Evolutionary conservation across 2,113 vertebrate genomes (phyloP), one percentile per base, ranked within the genome.

Genomic region (Periophthalmodon schlosseri): DNA sequence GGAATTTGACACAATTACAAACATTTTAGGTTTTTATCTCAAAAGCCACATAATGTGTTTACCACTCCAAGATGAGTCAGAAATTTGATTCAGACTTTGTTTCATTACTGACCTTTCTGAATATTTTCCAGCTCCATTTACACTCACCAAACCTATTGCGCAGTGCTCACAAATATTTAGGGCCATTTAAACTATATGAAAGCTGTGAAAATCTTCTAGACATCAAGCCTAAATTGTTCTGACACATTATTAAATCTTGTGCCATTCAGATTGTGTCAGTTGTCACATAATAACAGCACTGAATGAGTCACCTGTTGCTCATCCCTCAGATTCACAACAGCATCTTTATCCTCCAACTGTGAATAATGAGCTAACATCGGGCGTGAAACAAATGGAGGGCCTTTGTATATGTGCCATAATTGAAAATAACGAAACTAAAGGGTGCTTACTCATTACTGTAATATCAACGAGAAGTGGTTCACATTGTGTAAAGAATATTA

Each of bases 341-440:
- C 76, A 66, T 76, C 69, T 68, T 24, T 58, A 70, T 54, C 56
- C 60, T 23, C 68, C 56, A 76, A 77, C 78, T 76, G 50, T 72
- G 86, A 83, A 78, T 86, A 78, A 88, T 82, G 64, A 44, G 71
- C 82, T 85, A 68, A 82, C 83, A 89, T 84, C 12, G 46, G 76
- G 84, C 79, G 60, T 86, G 86, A 39, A 69, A 44, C 12, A 73
- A 73, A 63, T 54, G 69, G 79, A 81, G 64, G 76, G 21, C 0
- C 52, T 18, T 69, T 0, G 44, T 44, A 69, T 57, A 69, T 28
- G 73, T 18, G 34, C 13, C 23, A 79, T 69, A 87, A 90, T 56
- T 56, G 87, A 90, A 84, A 88, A 72, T 9, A 33, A 67, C 54
- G 7, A 4, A 20, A 21, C 20, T 68, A 75, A 66, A 72, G 70